Percentiles rank a stretch among this genome's conserved stretches.
phyloP scores from a whole-genome alignment of 2,113 vertebrate species.

The Clarias batrachus region DNA sequence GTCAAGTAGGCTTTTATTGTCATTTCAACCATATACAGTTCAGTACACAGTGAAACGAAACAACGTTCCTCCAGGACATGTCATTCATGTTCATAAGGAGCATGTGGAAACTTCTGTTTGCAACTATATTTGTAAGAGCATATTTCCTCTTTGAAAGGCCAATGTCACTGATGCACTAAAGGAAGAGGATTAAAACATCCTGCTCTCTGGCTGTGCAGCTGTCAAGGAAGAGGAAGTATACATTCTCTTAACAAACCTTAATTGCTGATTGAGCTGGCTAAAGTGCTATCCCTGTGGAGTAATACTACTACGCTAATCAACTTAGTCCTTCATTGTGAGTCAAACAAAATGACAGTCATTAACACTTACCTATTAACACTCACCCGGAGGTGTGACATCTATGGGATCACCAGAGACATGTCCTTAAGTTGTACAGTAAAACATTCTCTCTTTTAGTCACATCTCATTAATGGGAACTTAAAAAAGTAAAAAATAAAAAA shows the following conservation, averaged over 20 bases:
- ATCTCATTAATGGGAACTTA: background rate
- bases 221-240: background rate
- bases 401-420: background rate
- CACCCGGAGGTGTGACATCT: background rate
- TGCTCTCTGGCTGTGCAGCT: background rate
- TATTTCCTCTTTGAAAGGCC: background rate
- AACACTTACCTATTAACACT: background rate
- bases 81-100: too few species aligned
- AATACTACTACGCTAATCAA: background rate
- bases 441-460: background rate
- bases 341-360: background rate
- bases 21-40: too few species aligned
- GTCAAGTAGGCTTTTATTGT: too few species aligned
- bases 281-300: background rate
- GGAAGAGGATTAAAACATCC: background rate
- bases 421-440: background rate
- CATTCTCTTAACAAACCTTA: background rate
- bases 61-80: too few species aligned
- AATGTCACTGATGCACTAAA: background rate
- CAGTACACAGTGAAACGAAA: too few species aligned
- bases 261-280: background rate
- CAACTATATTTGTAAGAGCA: too few species aligned
- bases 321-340: background rate
- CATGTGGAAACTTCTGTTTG: too few species aligned
- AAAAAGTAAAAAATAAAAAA: background rate